Conservation (phyloP, 2,113 vertebrate genomes). For the Drymodes brunneopygia region DNA sequence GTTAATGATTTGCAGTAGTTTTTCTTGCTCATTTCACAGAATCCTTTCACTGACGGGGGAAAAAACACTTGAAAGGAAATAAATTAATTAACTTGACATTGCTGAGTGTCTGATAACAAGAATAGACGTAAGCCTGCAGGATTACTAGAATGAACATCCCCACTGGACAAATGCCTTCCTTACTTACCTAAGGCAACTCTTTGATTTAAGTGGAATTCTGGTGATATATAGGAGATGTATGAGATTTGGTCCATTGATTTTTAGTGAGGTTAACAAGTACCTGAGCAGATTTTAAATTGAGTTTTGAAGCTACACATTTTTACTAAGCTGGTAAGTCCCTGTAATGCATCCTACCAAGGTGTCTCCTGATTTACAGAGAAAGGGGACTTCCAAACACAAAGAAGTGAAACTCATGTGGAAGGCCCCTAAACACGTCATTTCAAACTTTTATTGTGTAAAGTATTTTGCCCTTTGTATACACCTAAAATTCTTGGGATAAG, state of each 20-base stretch:
- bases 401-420: neutral
- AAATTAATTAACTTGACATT: neutral
- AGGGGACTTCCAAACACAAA: neutral
- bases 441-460: neutral
- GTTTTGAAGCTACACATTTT: neutral
- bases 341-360: neutral
- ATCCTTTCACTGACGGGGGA: neutral
- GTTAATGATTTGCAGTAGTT: neutral
- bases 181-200: neutral
- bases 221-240: slow-evolving; percentile 6
- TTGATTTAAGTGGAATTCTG: slow-evolving; percentile 28
- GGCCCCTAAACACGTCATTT: neutral
- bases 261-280: slow-evolving; percentile 1
- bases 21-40: neutral
- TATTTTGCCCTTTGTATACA: neutral
- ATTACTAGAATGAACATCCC: slow-evolving; percentile 4
- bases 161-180: neutral
- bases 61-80: neutral
- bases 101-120: neutral
- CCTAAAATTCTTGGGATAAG: neutral
- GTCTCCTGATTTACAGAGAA: neutral
- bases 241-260: slow-evolving; percentile 40
- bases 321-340: neutral
- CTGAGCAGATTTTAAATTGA: slow-evolving; percentile 32
- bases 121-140: neutral